phyloP scores from a whole-genome alignment of 2,113 vertebrate genomes.

The Genyomyrus donnyi region DNA sequence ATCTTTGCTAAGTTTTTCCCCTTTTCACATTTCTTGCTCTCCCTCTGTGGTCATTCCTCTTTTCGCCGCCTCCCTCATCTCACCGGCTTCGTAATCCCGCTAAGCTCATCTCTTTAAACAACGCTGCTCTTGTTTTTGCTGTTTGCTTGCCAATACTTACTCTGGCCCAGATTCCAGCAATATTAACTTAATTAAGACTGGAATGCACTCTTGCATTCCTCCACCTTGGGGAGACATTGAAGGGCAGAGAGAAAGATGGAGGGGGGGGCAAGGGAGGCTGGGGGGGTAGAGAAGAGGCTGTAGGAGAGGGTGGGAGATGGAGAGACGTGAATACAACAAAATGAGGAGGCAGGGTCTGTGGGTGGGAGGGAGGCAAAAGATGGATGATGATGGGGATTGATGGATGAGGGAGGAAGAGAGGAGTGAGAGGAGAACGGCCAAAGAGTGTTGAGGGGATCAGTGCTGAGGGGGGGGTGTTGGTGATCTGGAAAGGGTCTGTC shows the following conservation, averaged over 20 bases:
- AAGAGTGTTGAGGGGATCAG: neutral
- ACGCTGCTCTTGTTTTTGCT: constrained; percentile 63
- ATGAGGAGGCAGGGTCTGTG: neutral
- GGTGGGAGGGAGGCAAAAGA: neutral
- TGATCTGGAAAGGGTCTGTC: neutral
- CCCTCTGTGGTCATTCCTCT: constrained; percentile 23
- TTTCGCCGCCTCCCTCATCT: neutral
- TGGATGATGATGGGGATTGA: neutral
- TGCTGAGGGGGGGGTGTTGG: neutral
- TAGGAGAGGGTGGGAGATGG: neutral
- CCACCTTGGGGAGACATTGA: constrained; percentile 29
- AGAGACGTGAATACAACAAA: neutral
- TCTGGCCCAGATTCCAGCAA: constrained; percentile 64
- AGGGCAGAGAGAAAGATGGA: neutral
- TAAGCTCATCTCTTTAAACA: constrained; percentile 53
- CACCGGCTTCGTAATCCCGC: constrained; percentile 46
- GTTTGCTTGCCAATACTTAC: constrained; percentile 56
- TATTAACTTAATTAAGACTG: constrained; percentile 81
- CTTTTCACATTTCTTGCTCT: constrained; percentile 3
- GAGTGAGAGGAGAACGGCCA: constrained; percentile 7
- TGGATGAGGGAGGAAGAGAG: constrained; percentile 17
- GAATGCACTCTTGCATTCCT: constrained; percentile 71
- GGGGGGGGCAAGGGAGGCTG: neutral
- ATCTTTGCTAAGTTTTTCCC: constrained; percentile 33
- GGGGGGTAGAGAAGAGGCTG: neutral